Evolutionary conservation across 2,888 invertebrate species (phyloP).

Genomic region (Cryptops parisi): DNA sequence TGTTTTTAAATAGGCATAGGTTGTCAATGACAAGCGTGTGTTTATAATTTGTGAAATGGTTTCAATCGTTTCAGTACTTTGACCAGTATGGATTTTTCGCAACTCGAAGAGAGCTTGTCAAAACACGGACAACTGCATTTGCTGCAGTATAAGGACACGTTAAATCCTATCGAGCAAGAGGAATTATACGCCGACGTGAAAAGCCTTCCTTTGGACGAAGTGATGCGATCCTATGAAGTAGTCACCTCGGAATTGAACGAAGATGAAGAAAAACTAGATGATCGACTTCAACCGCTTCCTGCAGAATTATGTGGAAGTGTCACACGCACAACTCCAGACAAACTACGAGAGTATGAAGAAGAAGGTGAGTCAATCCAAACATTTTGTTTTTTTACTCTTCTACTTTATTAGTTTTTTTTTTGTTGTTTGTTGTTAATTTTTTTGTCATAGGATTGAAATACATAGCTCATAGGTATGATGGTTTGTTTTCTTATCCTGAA

Average conservation of each 20-base stretch:
- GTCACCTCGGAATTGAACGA: conserved; percentile 46
- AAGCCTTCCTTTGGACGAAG: conserved; percentile 51
- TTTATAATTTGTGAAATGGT: too few relatives aligned
- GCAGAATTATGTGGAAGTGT: conserved; percentile 63
- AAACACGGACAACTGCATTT: conserved; percentile 65
- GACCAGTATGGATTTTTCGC: conserved; percentile 19
- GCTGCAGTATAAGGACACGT: conserved; percentile 60
- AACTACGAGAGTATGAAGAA: conserved; percentile 51
- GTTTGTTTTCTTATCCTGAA: too few relatives aligned
- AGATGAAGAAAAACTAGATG: conserved; percentile 52
- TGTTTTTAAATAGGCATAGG: too few relatives aligned
- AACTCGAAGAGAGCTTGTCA: conserved; percentile 30
- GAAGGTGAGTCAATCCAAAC: too few relatives aligned
- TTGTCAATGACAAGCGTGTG: too few relatives aligned
- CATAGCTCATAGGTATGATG: too few relatives aligned
- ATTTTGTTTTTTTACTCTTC: too few relatives aligned
- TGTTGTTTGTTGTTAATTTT: too few relatives aligned
- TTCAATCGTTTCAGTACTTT: background rate
- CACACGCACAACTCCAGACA: conserved; percentile 45
- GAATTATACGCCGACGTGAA: conserved; percentile 47
- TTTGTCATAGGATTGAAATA: too few relatives aligned
- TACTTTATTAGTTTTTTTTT: too few relatives aligned
- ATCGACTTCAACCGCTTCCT: conserved; percentile 69
- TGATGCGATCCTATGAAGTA: conserved; percentile 49
- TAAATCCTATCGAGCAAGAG: conserved; percentile 47